These are phyloP conservation scores for Charadrius vociferus DNA, from an alignment of 2,113 vertebrate genomes.

Conservation along the genomic window DNA sequence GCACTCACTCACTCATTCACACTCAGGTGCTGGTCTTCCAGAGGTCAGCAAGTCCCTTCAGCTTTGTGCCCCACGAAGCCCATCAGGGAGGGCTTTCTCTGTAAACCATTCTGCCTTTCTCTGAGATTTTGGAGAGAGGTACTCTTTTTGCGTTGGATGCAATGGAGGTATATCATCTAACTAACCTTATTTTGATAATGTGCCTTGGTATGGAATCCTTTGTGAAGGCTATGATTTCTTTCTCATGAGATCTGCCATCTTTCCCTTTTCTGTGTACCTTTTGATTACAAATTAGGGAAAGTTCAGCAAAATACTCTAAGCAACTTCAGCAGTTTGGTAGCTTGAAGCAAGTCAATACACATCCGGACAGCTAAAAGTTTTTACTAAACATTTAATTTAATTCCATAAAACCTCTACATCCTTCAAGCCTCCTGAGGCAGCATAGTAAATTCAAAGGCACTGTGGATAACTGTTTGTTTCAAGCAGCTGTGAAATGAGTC, in stretches of 20 bases:
- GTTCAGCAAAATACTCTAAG: neutral
- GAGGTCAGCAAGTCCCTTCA: neutral
- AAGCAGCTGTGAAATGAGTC: neutral
- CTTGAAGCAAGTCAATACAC: neutral
- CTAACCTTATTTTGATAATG: neutral
- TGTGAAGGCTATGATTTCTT: neutral
- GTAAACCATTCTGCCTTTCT: neutral
- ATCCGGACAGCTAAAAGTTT: neutral
- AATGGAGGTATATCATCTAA: neutral
- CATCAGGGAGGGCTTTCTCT: neutral
- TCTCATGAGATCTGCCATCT: neutral
- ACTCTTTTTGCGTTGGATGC: neutral
- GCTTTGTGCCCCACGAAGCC: neutral
- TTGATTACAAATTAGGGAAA: neutral
- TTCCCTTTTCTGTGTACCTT: neutral
- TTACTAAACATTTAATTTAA: neutral
- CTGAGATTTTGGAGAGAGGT: neutral
- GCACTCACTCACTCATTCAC: too few relatives aligned
- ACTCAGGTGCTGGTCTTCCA: neutral
- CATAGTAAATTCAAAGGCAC: neutral
- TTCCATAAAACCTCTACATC: neutral
- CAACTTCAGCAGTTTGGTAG: neutral
- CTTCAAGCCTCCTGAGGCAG: neutral
- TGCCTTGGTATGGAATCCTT: accelerated
- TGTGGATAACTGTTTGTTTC: neutral